Conservation (phyloP, 2,888 invertebrate species). For the Podabrus alpinus region DNA sequence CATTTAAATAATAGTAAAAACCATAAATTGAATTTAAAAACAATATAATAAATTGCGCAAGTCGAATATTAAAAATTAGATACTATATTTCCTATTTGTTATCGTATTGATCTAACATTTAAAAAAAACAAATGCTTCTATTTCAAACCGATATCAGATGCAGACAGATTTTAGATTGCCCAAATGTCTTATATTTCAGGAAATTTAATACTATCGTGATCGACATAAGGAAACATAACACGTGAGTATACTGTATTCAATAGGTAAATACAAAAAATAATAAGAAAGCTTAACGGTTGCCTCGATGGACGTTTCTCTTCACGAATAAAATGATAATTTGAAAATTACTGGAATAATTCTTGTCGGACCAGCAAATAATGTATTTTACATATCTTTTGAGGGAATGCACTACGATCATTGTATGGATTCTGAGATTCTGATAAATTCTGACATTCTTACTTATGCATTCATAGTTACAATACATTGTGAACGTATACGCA, state of each 20-base stretch:
- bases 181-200: conserved; percentile 17
- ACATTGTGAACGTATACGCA: conserved; percentile 31
- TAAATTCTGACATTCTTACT: conserved; percentile 37
- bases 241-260: not conserved
- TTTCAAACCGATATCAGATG: conserved; percentile 16
- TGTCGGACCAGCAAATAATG: conserved; percentile 16
- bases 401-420: conserved; percentile 28
- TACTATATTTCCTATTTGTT: not conserved
- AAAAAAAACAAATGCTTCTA: not conserved
- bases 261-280: not conserved
- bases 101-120: not conserved
- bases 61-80: not conserved
- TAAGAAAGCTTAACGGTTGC: not conserved
- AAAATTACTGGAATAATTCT: not conserved
- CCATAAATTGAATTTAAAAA: not conserved
- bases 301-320: not conserved
- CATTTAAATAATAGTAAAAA: not conserved
- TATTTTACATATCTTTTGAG: conserved; percentile 21
- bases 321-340: not conserved
- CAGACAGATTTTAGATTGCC: conserved; percentile 22
- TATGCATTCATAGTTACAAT: conserved; percentile 33
- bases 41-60: not conserved
- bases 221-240: conserved; percentile 10
- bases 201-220: conserved; percentile 20
- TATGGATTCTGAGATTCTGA: conserved; percentile 33